These are phyloP conservation scores for Proteles cristata DNA, from an alignment of 2,113 vertebrate genomes.

Conservation along the genomic window DNA sequence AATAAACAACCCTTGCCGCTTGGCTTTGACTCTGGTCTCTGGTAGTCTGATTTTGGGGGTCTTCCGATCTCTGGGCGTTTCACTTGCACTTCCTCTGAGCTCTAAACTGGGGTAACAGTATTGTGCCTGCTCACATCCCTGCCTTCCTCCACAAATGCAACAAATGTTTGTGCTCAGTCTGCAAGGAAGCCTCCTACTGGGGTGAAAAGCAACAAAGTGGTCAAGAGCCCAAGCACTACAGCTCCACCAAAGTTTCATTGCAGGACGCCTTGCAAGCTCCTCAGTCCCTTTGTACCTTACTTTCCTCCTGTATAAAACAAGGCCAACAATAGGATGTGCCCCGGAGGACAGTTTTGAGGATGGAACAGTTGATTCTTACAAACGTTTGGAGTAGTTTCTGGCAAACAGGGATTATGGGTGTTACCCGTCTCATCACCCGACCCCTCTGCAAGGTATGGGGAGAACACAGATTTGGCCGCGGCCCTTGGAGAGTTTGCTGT, in stretches of 20 bases:
- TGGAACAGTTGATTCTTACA: neutral
- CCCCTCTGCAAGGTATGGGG: neutral
- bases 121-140: no score
- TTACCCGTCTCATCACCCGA: neutral
- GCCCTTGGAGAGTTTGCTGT: no score
- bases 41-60: no score
- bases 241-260: accelerated
- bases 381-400: neutral
- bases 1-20: no score
- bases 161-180: neutral
- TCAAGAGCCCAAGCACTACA: neutral
- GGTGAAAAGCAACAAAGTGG: neutral
- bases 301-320: neutral
- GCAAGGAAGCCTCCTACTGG: neutral
- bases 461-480: neutral
- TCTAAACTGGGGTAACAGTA: neutral
- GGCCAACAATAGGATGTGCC: neutral
- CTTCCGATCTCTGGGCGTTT: no score
- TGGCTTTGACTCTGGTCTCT: no score
- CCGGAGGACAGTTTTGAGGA: neutral
- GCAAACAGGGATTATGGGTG: neutral
- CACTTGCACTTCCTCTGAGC: neutral
- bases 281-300: neutral
- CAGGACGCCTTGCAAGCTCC: no score
- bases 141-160: neutral